Evolutionary conservation across 2,113 vertebrate species (phyloP).

Genomic region (Silurus meridionalis): DNA sequence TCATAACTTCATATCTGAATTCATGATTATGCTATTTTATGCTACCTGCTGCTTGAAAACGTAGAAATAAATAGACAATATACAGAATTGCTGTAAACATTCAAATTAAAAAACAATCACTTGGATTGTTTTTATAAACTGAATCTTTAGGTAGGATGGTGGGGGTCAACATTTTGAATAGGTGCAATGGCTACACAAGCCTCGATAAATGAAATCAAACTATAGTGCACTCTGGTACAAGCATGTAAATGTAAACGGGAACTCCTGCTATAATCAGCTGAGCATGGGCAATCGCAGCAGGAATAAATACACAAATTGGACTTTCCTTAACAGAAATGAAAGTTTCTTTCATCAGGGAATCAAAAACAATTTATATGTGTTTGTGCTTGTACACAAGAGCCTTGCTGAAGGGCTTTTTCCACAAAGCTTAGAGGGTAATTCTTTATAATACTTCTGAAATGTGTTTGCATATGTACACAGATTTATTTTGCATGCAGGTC

Average conservation of each 20-base stretch:
- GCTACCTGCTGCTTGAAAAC: not conserved
- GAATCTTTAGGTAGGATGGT: not conserved
- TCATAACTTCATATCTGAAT: not conserved
- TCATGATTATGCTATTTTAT: not conserved
- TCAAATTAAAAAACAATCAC: not conserved
- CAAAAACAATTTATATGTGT: not conserved
- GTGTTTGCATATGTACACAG: constrained; percentile 9
- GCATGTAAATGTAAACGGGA: not conserved
- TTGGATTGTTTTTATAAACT: not conserved
- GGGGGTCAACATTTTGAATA: not conserved
- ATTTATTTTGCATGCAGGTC: constrained; percentile 39
- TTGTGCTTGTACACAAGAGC: not conserved
- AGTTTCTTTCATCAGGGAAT: constrained; percentile 8
- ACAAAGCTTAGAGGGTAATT: not conserved
- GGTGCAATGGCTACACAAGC: not conserved
- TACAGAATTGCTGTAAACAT: not conserved
- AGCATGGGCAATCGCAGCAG: not conserved
- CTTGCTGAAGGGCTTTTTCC: not conserved
- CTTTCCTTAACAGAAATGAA: constrained; percentile 27
- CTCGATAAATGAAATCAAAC: not conserved
- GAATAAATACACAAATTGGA: constrained; percentile 22
- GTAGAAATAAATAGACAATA: not conserved
- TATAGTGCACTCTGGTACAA: not conserved
- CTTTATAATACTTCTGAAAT: not conserved
- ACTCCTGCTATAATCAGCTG: not conserved